A percentile compares a stretch with the other conserved stretches of the same genome.
Evolutionary conservation across 2,888 invertebrate species (phyloP).

Genomic region (Epinotia nisella): DNA sequence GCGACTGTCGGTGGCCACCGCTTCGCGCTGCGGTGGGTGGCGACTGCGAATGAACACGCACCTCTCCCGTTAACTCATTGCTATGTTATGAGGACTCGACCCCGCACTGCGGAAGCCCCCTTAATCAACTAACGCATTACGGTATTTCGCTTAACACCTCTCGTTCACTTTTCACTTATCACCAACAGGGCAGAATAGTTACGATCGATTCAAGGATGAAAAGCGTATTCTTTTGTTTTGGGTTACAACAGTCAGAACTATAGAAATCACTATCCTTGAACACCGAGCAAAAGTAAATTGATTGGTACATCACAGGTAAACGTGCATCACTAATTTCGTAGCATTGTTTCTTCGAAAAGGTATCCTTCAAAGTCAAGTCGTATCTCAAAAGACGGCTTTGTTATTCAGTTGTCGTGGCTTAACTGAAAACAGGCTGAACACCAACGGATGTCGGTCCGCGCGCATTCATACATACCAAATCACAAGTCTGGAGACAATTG

Average conservation of each 20-base stretch:
- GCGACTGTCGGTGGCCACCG: conserved; percentile 68
- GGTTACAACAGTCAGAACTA: conserved; percentile 11
- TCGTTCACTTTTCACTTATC: conserved; percentile 44
- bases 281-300: conserved; percentile 17
- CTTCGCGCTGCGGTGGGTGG: conserved; percentile 81
- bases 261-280: conserved; percentile 17
- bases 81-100: conserved; percentile 79
- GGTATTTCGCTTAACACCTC: conserved; percentile 60
- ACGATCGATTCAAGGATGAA: conserved; percentile 20
- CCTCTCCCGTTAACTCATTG: conserved; percentile 84
- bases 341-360: conserved; percentile 60
- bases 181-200: conserved; percentile 36
- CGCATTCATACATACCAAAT: conserved; percentile 76
- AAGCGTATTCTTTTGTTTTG: conserved; percentile 26
- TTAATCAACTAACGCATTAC: conserved; percentile 56
- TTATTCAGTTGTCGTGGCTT: conserved; percentile 64
- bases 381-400: conserved; percentile 63
- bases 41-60: conserved; percentile 76
- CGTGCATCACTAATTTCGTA: conserved; percentile 54
- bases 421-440: conserved; percentile 77
- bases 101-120: conserved; percentile 74
- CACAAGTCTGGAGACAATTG: conserved; percentile 68
- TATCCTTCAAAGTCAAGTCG: conserved; percentile 66
- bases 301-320: conserved; percentile 45
- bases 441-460: conserved; percentile 73